A percentile compares a stretch with the other conserved stretches of the same genome.
These are phyloP conservation scores for Pipistrellus kuhlii DNA, from an alignment of 2,797 vertebrate genomes.

Conservation along the genomic window DNA sequence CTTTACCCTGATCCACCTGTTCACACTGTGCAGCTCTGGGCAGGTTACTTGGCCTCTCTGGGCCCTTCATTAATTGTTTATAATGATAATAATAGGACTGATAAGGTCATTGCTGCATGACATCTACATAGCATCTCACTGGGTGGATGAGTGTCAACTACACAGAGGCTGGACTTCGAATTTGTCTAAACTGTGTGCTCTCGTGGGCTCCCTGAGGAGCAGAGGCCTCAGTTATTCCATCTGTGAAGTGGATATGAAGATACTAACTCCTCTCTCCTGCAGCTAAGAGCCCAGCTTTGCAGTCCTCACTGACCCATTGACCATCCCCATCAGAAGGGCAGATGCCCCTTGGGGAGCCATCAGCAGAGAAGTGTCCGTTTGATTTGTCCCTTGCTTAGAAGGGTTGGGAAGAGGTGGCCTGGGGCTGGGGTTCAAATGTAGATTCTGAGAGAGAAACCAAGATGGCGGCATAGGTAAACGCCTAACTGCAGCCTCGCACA, in stretches of 20 bases:
- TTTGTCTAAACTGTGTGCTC: background rate
- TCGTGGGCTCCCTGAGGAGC: background rate
- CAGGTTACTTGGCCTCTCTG: background rate
- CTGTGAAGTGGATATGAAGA: background rate
- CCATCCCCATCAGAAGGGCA: background rate
- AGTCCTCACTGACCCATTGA: background rate
- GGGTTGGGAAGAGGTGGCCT: background rate
- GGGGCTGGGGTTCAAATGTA: slow-evolving; percentile 14
- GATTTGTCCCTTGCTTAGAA: background rate
- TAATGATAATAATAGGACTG: background rate
- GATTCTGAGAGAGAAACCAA: background rate
- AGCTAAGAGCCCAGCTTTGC: background rate
- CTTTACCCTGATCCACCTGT: background rate
- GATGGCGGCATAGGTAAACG: too few relatives aligned
- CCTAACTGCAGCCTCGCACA: too few relatives aligned
- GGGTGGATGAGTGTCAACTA: too few relatives aligned
- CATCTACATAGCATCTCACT: accelerated
- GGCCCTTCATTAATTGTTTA: background rate
- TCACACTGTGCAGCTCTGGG: background rate
- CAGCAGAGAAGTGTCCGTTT: background rate
- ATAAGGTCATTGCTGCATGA: accelerated
- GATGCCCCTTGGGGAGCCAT: background rate
- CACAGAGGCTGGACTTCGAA: background rate
- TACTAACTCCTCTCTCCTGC: background rate
- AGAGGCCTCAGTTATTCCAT: background rate